These are phyloP conservation scores for Mugil cephalus DNA, from an alignment of 2,113 vertebrate genomes.

Conservation along the genomic window DNA sequence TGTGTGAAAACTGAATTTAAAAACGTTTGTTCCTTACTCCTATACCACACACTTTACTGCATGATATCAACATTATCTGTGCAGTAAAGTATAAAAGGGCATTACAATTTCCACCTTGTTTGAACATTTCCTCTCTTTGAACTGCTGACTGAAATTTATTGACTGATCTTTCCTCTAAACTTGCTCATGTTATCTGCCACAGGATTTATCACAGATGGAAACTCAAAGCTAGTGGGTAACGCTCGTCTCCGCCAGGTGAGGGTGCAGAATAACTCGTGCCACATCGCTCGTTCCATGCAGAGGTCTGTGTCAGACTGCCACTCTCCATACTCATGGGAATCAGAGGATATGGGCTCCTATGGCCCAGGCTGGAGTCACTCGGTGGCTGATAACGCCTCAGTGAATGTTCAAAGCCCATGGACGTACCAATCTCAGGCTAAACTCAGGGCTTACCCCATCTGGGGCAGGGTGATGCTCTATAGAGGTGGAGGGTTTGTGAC, in stretches of 20 bases:
- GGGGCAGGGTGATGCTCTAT: slow-evolving; percentile 89
- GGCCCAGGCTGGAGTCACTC: slow-evolving; percentile 86
- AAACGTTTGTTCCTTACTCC: too few species aligned
- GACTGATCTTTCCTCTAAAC: too few species aligned
- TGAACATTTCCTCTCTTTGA: too few species aligned
- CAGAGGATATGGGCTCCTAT: slow-evolving; percentile 88
- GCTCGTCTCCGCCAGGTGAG: slow-evolving; percentile 92
- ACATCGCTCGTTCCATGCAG: slow-evolving; percentile 77
- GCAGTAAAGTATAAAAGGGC: too few species aligned
- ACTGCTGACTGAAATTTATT: too few species aligned
- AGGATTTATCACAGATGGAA: slow-evolving; percentile 98
- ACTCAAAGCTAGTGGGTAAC: slow-evolving; percentile 92
- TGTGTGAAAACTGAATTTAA: too few species aligned
- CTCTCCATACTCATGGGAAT: slow-evolving; percentile 87
- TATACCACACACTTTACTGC: too few species aligned
- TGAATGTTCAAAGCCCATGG: slow-evolving; percentile 81
- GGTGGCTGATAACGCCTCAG: slow-evolving; percentile 58
- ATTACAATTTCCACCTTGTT: too few species aligned
- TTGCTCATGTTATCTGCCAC: slow-evolving; percentile 2
- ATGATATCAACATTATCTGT: too few species aligned
- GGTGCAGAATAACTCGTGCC: slow-evolving; percentile 87
- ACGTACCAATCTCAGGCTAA: slow-evolving; percentile 88
- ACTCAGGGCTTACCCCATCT: slow-evolving; percentile 84
- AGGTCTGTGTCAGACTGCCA: slow-evolving; percentile 79
- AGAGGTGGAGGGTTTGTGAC: slow-evolving; percentile 92